These are phyloP conservation scores for Hyperopisus bebe DNA, from an alignment of 2,113 vertebrate genomes.

Conservation along the genomic window DNA sequence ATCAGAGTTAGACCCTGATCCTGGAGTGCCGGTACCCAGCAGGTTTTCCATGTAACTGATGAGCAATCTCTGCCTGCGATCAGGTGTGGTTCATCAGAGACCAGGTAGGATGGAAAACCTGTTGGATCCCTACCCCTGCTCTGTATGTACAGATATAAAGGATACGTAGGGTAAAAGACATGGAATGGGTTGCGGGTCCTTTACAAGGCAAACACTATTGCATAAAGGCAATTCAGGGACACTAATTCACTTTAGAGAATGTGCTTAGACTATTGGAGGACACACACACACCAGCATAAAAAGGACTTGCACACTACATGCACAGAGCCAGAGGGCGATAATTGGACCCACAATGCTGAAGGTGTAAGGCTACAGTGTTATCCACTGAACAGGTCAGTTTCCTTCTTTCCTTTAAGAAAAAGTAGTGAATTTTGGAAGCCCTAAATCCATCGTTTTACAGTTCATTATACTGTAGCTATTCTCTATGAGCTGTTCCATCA, in stretches of 20 bases:
- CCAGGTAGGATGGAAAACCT: neutral
- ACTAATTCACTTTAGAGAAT: neutral
- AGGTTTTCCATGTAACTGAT: neutral
- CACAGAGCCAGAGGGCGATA: neutral
- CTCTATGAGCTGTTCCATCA: neutral
- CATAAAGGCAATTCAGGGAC: neutral
- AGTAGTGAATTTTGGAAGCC: neutral
- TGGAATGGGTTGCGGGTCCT: neutral
- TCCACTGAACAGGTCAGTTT: neutral
- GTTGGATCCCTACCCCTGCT: neutral
- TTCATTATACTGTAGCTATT: neutral
- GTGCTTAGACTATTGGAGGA: neutral
- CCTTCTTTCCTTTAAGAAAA: neutral
- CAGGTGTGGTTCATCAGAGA: neutral
- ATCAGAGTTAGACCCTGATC: neutral
- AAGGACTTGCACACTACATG: neutral
- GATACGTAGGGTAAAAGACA: neutral
- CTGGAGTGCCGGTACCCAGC: neutral
- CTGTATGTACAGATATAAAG: neutral
- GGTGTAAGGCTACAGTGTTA: neutral
- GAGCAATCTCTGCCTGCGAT: neutral
- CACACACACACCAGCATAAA: neutral
- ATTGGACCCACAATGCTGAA: neutral
- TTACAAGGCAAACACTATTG: neutral
- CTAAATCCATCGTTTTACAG: neutral